Percentiles rank a stretch among this genome's conserved stretches.
These are phyloP conservation scores for Forbesichthys papilliferus DNA, from an alignment of 2,113 vertebrate genomes.

Conservation along the genomic window DNA sequence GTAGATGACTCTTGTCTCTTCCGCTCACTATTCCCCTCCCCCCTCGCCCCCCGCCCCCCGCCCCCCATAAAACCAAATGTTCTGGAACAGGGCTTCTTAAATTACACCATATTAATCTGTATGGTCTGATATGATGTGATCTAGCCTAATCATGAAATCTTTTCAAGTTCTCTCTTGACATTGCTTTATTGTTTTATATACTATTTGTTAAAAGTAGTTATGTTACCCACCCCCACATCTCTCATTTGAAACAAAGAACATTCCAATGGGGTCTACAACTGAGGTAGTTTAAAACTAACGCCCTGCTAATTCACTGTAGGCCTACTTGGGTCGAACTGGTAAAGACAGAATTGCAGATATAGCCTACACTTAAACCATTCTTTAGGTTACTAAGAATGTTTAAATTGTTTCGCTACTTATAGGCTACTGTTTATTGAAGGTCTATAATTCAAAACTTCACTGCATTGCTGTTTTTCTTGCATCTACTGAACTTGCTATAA, in stretches of 20 bases:
- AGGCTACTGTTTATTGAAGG: slow-evolving; percentile 4
- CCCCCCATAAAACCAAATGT: no score
- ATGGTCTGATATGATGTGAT: no score
- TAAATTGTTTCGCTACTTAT: not conserved
- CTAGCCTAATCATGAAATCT: no score
- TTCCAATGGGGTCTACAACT: not conserved
- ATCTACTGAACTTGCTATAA: not conserved
- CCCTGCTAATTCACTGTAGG: not conserved
- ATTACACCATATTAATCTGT: no score
- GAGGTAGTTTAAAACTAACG: no score
- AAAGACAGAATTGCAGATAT: not conserved
- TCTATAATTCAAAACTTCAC: not conserved
- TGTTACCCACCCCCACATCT: not conserved
- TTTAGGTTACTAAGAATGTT: not conserved
- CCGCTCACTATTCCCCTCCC: no score
- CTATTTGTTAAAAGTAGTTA: not conserved
- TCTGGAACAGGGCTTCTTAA: no score
- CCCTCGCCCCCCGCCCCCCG: no score
- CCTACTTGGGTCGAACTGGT: not conserved
- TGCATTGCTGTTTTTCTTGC: not conserved
- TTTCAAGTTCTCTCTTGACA: not conserved
- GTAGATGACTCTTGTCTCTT: no score
- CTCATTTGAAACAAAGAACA: not conserved
- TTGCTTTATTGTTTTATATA: not conserved
- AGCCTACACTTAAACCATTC: not conserved